Percentiles rank a stretch among this genome's conserved stretches.
Conservation (phyloP, 2,113 vertebrate species). For the Pedetes capensis region DNA sequence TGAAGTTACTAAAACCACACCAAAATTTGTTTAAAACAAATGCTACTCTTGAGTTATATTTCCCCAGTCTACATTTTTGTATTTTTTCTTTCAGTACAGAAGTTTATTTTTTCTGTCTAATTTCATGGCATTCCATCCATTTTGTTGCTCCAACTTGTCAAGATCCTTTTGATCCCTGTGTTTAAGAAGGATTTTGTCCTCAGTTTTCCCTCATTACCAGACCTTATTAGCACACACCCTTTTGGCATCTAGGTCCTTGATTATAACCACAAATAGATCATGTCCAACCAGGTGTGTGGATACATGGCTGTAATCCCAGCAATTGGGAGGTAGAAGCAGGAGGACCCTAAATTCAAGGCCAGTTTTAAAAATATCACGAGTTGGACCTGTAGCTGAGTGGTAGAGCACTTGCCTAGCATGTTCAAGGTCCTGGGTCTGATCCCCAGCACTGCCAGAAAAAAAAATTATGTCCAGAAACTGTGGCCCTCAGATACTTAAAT, state of each 20-base stretch:
- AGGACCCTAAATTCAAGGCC: too few species aligned
- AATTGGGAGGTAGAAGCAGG: too few species aligned
- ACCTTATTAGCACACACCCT: not conserved
- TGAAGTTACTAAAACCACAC: conserved; percentile 10
- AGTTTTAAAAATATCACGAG: too few species aligned
- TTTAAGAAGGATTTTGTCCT: not conserved
- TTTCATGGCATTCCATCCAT: conserved; percentile 19
- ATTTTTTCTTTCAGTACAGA: not conserved
- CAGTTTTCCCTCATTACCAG: not conserved
- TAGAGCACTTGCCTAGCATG: not conserved
- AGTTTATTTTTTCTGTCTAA: not conserved
- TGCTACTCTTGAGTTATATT: not conserved
- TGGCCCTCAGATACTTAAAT: not conserved
- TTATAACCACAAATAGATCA: conserved; percentile 17
- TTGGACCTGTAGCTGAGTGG: not conserved
- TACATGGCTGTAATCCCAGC: not conserved
- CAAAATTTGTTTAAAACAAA: not conserved
- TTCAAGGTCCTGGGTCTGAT: not conserved
- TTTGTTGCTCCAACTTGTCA: not conserved
- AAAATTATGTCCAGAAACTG: not conserved
- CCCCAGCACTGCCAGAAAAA: not conserved
- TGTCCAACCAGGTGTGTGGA: not conserved
- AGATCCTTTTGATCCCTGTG: not conserved
- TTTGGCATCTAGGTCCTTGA: not conserved
- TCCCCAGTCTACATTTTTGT: not conserved